Conservation (phyloP, 2,113 vertebrate species). For the Hippocampus zosterae region DNA sequence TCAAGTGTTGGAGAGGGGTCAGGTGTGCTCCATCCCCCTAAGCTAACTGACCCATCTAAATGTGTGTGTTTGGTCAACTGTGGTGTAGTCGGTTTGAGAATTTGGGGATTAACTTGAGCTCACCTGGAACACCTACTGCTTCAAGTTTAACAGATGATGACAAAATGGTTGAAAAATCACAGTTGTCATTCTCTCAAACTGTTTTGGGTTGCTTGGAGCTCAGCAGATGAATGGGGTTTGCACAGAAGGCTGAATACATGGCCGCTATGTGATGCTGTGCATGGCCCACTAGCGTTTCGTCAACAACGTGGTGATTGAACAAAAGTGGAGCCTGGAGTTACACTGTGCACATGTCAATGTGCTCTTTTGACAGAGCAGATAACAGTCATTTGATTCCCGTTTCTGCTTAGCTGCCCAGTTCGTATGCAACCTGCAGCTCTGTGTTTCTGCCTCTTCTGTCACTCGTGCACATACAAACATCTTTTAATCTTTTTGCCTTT, state of each 20-base stretch:
- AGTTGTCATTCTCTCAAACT: background rate
- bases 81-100: slow-evolving; percentile 35
- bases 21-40: slow-evolving; percentile 47
- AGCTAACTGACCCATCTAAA: slow-evolving; percentile 24
- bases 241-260: slow-evolving; percentile 22
- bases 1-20: slow-evolving; percentile 48
- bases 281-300: slow-evolving; percentile 31
- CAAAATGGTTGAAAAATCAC: slow-evolving; percentile 28
- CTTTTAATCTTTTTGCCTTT: slow-evolving; percentile 8
- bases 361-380: slow-evolving; percentile 40
- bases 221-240: slow-evolving; percentile 35
- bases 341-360: slow-evolving; percentile 29
- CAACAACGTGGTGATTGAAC: slow-evolving; percentile 36
- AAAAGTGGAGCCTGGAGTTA: slow-evolving; percentile 52
- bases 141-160: slow-evolving; percentile 35
- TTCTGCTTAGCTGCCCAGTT: slow-evolving; percentile 51
- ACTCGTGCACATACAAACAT: slow-evolving; percentile 12
- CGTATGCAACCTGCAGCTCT: slow-evolving; percentile 48
- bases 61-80: slow-evolving; percentile 44
- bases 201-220: slow-evolving; percentile 23
- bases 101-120: slow-evolving; percentile 45
- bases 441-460: background rate
- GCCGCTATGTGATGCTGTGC: slow-evolving; percentile 19
- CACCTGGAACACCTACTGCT: slow-evolving; percentile 28
- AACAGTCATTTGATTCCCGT: slow-evolving; percentile 47